These are phyloP conservation scores for Chironomus riparius DNA, from an alignment of 2,888 invertebrate genomes.

Conservation along the genomic window DNA sequence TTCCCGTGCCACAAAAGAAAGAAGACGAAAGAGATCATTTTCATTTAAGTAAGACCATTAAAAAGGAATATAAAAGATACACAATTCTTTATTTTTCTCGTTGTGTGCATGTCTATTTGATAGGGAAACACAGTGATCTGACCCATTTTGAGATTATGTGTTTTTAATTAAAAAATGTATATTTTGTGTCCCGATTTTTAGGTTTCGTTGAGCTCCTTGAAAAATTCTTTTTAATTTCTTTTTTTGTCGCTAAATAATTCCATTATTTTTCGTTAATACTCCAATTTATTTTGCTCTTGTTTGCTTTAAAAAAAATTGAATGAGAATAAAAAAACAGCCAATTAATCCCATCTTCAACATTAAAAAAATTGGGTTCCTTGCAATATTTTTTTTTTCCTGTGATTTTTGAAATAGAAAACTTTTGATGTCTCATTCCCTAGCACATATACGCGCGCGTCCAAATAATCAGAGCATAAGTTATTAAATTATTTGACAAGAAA, in stretches of 20 bases:
- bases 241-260: constrained; percentile 20
- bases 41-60: neutral
- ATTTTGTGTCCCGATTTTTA: constrained; percentile 2
- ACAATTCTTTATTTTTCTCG: neutral
- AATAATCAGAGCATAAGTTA: constrained; percentile 21
- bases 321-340: neutral
- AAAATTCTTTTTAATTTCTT: constrained; percentile 14
- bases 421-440: constrained; percentile 12
- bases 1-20: neutral
- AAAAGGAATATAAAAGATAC: neutral
- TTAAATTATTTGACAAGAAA: constrained; percentile 19
- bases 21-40: neutral
- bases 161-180: constrained; percentile 27
- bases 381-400: neutral
- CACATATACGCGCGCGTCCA: constrained; percentile 8
- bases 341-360: constrained; percentile 22
- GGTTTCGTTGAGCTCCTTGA: constrained; percentile 9
- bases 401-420: constrained; percentile 16
- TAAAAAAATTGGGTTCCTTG: neutral
- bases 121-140: neutral
- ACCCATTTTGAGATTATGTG: constrained; percentile 27
- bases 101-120: no score
- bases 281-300: constrained; percentile 24
- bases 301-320: constrained; percentile 11
- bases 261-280: constrained; percentile 27